Percentiles rank a stretch among this genome's conserved stretches.
Conservation (phyloP, 1,140 invertebrate genomes). For the Nylanderia fulva region DNA sequence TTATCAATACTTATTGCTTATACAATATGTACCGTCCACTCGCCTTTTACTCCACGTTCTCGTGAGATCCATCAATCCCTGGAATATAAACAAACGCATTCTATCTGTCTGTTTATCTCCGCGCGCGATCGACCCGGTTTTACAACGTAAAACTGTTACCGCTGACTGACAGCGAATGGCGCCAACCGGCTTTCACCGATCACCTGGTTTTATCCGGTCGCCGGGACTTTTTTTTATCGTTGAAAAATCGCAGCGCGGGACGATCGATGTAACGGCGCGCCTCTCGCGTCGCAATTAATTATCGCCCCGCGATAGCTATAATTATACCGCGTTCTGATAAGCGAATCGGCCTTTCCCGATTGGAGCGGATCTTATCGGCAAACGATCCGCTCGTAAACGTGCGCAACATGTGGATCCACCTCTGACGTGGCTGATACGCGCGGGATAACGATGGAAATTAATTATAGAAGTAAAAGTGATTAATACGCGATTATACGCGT, state of each 20-base stretch:
- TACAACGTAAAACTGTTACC: background rate
- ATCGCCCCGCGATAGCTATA: conserved; percentile 28
- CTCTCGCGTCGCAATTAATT: conserved; percentile 35
- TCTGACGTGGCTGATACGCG: background rate
- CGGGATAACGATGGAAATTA: conserved; percentile 27
- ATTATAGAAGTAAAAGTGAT: conserved; percentile 39
- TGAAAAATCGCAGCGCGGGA: background rate
- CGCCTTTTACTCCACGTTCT: no score
- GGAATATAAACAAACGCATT: conserved; percentile 2
- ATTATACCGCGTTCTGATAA: conserved; percentile 35
- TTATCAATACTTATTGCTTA: no score
- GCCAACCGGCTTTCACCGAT: conserved; percentile 34
- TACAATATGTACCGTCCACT: background rate
- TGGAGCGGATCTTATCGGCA: conserved; percentile 34
- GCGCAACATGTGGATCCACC: conserved; percentile 35
- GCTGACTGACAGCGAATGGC: conserved; percentile 17
- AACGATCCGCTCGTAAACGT: background rate
- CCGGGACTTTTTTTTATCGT: background rate
- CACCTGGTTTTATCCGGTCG: background rate
- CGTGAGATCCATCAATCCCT: background rate
- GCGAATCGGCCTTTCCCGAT: conserved; percentile 12
- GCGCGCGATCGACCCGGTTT: conserved; percentile 23
- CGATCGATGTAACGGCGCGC: background rate
- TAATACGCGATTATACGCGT: conserved; percentile 18
- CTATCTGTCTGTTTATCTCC: conserved; percentile 7